These are phyloP conservation scores for Lacanobia wlatinum DNA, from an alignment of 2,888 invertebrate genomes.

Conservation along the genomic window DNA sequence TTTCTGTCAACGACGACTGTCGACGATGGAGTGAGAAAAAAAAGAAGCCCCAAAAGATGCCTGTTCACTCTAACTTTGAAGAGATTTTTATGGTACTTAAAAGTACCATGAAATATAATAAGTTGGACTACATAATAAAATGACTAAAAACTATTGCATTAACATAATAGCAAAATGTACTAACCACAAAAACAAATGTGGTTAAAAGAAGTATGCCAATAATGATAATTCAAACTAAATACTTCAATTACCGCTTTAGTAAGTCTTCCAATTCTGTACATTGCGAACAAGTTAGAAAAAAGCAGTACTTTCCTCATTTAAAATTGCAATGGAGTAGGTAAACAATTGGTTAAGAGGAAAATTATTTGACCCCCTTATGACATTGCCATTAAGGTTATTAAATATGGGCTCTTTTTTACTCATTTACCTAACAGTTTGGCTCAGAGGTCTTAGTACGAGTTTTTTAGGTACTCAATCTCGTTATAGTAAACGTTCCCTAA, in stretches of 20 bases:
- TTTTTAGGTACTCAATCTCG: neutral
- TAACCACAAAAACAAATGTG: neutral
- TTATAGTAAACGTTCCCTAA: too few species aligned
- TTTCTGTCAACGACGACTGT: too few species aligned
- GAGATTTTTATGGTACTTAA: too few species aligned
- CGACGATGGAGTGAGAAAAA: too few species aligned
- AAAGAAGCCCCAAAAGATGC: too few species aligned
- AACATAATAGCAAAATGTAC: neutral
- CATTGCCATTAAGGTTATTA: neutral
- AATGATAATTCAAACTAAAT: neutral
- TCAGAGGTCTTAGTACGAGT: too few species aligned
- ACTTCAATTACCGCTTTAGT: neutral
- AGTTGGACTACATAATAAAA: too few species aligned
- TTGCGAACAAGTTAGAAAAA: neutral
- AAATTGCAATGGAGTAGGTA: slow-evolving; percentile 24
- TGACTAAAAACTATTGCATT: too few species aligned
- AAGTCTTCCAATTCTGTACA: neutral
- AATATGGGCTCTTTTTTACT: neutral
- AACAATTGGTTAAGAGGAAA: slow-evolving; percentile 13
- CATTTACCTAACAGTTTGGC: too few species aligned
- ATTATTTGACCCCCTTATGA: neutral
- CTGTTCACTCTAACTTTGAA: too few species aligned
- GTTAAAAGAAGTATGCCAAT: neutral
- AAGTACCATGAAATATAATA: too few species aligned
- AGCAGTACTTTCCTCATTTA: neutral